phyloP scores from a whole-genome alignment of 2,797 vertebrate genomes.

The Menidia menidia region DNA sequence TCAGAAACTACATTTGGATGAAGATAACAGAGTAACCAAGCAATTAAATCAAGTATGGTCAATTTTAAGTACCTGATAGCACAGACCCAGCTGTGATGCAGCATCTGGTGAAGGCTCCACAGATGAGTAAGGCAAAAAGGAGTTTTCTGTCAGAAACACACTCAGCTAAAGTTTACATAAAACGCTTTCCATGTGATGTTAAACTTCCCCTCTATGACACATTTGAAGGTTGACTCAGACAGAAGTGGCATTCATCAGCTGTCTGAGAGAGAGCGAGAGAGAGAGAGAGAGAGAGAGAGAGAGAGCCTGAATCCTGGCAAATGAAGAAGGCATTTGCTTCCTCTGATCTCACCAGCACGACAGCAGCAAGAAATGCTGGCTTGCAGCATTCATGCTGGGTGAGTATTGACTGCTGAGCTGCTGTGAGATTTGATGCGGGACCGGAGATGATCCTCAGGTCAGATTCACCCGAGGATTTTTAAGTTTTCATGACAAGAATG shows the following conservation, averaged over 20 bases:
- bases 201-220: constrained; percentile 22
- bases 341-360: constrained; percentile 38
- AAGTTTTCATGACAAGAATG: constrained; percentile 26
- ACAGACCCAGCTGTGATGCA: constrained; percentile 72
- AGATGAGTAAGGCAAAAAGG: constrained; percentile 17
- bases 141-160: constrained; percentile 15
- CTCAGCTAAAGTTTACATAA: constrained; percentile 14
- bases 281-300: constrained; percentile 25
- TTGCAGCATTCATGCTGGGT: constrained; percentile 29
- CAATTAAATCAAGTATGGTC: constrained; percentile 76
- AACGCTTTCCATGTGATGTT: constrained; percentile 7
- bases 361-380: constrained; percentile 45
- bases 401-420: constrained; percentile 43
- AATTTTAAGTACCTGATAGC: constrained; percentile 76
- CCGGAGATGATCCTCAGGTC: constrained; percentile 42
- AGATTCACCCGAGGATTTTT: constrained; percentile 34
- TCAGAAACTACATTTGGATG: constrained; percentile 74
- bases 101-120: constrained; percentile 71
- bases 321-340: constrained; percentile 54
- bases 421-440: constrained; percentile 44
- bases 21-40: constrained; percentile 78
- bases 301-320: constrained; percentile 50
- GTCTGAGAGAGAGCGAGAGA: constrained; percentile 21
- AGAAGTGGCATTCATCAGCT: constrained; percentile 22
- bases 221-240: constrained; percentile 36